Conservation (phyloP, 2,888 invertebrate species). For the Cylindroiulus punctatus region DNA sequence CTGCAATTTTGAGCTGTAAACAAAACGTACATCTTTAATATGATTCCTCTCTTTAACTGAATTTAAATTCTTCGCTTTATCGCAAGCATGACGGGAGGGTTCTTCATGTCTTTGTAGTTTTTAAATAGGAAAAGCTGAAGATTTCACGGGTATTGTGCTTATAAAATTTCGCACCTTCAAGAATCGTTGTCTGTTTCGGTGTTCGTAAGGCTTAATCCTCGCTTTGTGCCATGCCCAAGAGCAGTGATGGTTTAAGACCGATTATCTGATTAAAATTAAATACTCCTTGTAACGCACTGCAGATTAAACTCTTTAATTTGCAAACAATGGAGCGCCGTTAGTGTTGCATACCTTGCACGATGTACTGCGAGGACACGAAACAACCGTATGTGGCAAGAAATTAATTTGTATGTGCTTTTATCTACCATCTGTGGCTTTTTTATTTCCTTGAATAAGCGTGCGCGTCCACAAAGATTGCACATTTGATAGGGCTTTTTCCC, state of each 20-base stretch:
- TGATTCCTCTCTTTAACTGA: too few relatives aligned
- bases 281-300: not conserved
- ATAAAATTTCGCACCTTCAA: too few relatives aligned
- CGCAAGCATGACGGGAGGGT: too few relatives aligned
- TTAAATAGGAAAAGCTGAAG: too few relatives aligned
- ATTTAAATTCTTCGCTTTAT: too few relatives aligned
- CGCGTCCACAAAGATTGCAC: conserved; percentile 7
- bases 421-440: conserved; percentile 39
- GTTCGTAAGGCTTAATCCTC: not conserved
- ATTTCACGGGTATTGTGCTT: too few relatives aligned
- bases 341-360: not conserved
- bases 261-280: conserved; percentile 37
- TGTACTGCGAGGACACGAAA: not conserved
- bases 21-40: too few relatives aligned
- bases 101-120: too few relatives aligned
- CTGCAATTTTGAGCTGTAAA: too few relatives aligned
- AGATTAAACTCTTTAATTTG: not conserved
- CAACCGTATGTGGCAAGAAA: not conserved
- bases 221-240: not conserved
- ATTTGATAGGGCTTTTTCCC: conserved; percentile 7
- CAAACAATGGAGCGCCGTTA: not conserved
- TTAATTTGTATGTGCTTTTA: not conserved
- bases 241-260: not conserved
- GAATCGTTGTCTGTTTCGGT: not conserved
- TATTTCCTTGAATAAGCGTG: conserved; percentile 19